Conservation (phyloP, 2,113 vertebrate genomes). For the Pterophyllum scalare region DNA sequence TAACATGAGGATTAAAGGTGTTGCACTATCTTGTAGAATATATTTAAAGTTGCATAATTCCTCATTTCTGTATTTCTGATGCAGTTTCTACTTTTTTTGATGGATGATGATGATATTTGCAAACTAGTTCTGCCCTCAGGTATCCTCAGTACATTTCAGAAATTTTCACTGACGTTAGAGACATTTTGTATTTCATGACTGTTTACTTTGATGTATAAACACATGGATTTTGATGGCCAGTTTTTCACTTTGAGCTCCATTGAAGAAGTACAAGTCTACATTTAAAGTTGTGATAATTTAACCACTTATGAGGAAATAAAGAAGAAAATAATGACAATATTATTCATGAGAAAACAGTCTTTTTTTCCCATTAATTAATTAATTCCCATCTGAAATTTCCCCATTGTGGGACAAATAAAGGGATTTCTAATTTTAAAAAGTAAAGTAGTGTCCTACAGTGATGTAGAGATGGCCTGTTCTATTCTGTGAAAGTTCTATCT, state of each 20-base stretch:
- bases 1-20: not conserved
- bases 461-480: no score
- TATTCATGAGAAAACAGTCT: not conserved
- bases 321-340: not conserved
- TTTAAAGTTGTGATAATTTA: not conserved
- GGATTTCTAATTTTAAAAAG: no score
- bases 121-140: conserved; percentile 16
- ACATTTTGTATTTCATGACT: conserved; percentile 31
- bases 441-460: no score
- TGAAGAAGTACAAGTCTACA: conserved; percentile 22
- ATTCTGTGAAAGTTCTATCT: no score
- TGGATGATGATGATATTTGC: not conserved
- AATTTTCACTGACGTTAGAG: conserved; percentile 24
- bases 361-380: no score
- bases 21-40: not conserved
- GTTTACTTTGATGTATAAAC: conserved; percentile 16
- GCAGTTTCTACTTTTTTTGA: not conserved
- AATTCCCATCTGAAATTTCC: no score
- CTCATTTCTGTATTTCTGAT: not conserved
- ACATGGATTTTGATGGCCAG: conserved; percentile 27
- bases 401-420: no score
- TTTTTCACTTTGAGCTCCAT: conserved; percentile 14
- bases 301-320: not conserved
- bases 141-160: conserved; percentile 17
- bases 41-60: conserved; percentile 6